phyloP scores from a whole-genome alignment of 2,113 vertebrate species.

The Eulemur macaco region DNA sequence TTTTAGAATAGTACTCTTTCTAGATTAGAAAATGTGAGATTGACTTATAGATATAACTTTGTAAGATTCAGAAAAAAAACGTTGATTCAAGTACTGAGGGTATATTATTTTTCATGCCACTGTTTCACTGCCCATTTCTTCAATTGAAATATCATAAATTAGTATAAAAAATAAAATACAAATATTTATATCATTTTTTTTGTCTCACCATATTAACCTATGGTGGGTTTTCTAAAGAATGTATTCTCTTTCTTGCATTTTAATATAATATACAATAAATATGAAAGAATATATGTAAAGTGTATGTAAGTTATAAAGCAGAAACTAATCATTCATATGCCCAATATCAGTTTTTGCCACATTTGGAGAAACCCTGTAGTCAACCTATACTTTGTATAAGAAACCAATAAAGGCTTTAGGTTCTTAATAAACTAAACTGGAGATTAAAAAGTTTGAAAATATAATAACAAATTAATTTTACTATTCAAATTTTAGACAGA shows the following conservation, averaged over 20 bases:
- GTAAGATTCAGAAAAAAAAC: not conserved
- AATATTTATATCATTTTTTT: constrained; percentile 29
- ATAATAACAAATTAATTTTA: constrained; percentile 14
- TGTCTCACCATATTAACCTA: not conserved
- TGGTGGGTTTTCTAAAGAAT: not conserved
- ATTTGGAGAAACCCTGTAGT: not conserved
- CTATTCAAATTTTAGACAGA: not conserved
- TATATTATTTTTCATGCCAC: not conserved
- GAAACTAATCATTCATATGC: not conserved
- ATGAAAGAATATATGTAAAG: not conserved
- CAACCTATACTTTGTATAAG: not conserved
- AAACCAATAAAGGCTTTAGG: not conserved
- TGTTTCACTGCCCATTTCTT: not conserved
- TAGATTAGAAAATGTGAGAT: not conserved
- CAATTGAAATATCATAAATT: constrained; percentile 9
- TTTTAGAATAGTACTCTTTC: not conserved
- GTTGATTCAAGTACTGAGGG: not conserved
- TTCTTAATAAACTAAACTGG: not conserved
- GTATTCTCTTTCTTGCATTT: not conserved
- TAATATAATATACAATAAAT: not conserved
- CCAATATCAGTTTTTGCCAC: not conserved
- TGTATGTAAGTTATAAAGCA: not conserved
- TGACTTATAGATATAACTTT: not conserved
- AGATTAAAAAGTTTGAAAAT: not conserved
- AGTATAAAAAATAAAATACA: not conserved